Conservation (phyloP, 2,888 invertebrate genomes). For the Tortricodes alternella region DNA sequence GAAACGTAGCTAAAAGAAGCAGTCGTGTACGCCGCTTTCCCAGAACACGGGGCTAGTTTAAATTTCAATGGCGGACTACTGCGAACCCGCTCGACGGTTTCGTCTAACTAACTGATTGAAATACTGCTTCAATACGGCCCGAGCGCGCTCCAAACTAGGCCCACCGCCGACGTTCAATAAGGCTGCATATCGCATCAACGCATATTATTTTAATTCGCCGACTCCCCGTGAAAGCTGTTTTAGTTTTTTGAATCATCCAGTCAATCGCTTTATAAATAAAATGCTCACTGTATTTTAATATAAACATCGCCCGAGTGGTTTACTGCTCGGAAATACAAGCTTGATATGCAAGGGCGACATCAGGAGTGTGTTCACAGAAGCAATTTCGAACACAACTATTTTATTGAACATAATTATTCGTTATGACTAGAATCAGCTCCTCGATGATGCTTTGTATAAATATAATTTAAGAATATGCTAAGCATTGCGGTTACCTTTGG, state of each 20-base stretch:
- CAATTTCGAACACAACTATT: conserved; percentile 36
- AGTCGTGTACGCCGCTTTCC: conserved; percentile 50
- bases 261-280: conserved; percentile 12
- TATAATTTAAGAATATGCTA: background rate
- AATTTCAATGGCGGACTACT: conserved; percentile 78
- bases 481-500: conserved; percentile 50
- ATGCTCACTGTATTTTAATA: background rate
- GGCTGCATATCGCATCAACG: background rate
- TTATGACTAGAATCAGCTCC: too few relatives aligned
- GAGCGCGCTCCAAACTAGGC: conserved; percentile 39
- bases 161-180: conserved; percentile 28
- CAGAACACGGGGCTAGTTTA: conserved; percentile 71
- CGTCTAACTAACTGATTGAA: conserved; percentile 76
- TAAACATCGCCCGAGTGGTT: conserved; percentile 8
- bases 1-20: conserved; percentile 51
- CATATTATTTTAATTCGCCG: conserved; percentile 1
- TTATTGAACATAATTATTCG: too few relatives aligned
- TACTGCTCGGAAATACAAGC: background rate
- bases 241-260: conserved; percentile 5
- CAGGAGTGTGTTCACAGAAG: conserved; percentile 30
- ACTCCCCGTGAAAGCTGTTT: conserved; percentile 2
- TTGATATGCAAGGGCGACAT: conserved; percentile 33
- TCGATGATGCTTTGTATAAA: too few relatives aligned
- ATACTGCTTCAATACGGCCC: conserved; percentile 67
- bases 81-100: conserved; percentile 65